Conservation (phyloP, 2,797 vertebrate species). For the Rhabdophis nuchalis region DNA sequence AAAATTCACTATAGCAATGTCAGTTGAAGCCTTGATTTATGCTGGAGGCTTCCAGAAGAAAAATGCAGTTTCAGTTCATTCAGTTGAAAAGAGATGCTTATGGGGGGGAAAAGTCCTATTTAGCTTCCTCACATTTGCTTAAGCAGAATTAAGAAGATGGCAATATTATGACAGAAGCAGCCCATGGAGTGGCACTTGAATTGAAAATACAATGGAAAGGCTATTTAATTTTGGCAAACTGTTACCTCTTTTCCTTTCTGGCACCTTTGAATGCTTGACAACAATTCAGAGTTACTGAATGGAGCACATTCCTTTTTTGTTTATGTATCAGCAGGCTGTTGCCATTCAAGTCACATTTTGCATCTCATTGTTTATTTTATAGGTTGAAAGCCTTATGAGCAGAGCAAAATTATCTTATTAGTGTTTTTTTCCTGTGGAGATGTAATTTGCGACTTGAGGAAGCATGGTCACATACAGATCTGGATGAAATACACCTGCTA, state of each 20-base stretch:
- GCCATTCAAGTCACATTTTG: conserved; percentile 13
- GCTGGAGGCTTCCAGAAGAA: not conserved
- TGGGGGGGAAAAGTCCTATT: not conserved
- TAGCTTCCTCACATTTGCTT: not conserved
- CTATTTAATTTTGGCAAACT: conserved; percentile 1
- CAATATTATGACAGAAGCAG: not conserved
- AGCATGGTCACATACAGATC: not conserved
- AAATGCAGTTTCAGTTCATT: not conserved
- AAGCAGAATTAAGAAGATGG: not conserved
- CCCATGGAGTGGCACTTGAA: not conserved
- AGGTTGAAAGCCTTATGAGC: not conserved
- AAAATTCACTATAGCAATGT: not conserved
- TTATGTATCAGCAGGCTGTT: not conserved
- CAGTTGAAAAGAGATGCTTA: not conserved
- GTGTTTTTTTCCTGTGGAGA: not conserved
- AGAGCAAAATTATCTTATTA: not conserved
- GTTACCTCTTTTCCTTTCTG: not conserved
- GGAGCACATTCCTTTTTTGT: not conserved
- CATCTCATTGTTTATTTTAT: conserved; percentile 12
- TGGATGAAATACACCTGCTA: not conserved
- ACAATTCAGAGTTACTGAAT: not conserved
- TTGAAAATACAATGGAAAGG: not conserved
- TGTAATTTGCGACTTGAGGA: conserved; percentile 13
- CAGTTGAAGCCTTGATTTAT: not conserved
- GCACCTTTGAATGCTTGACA: not conserved